Evolutionary conservation across 2,888 invertebrate genomes (phyloP), one percentile per base, ranked within the genome.

Genomic region (Drosophila prolongata): DNA sequence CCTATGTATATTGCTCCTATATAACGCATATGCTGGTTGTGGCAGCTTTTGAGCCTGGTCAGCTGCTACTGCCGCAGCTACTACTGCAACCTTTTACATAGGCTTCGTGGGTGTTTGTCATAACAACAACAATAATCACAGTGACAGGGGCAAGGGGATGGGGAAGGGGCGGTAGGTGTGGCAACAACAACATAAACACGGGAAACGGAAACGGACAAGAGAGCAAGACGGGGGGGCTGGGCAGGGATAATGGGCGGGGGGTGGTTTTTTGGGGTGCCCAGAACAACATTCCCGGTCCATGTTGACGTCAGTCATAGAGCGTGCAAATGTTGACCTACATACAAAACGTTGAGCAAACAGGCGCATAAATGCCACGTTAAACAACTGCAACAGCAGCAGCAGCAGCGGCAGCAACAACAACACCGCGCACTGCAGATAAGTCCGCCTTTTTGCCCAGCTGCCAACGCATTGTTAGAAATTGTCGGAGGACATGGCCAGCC

Each of bases 301-400:
- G 83, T 87, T 83, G 83, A 87, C 83, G 83, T 84, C 83, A 87
- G 81, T 87, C 87, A 80, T 77, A 78, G 78, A 84, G 76, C 78
- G 85, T 86, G 85, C 84, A 85, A 87, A 87, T 84, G 83, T 87
- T 84, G 87, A 84, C 83, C 87, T 87, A 84, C 83, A 87, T 84
- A 87, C 78, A 84, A 84, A 83, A 79, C 73, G 82, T 78, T 74
- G 79, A 79, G 87, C 82, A 83, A 87, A 87, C 84, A 87, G 87
- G 78, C 85, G 83, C 82, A 84, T 87, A 81, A 87, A 81, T 73
- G 78, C 85, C 77, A 80, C 77, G 59, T 67, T 75, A 87, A 85
- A 80, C 86, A 75, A 72, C 81, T 44, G 37, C 59, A 73, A 35
- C 53, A 60, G 14, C 60, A 46, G n/a, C n/a, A n/a, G n/a, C n/a